Conservation (phyloP, 2,888 invertebrate species). For the Hymenopus coronatus region DNA sequence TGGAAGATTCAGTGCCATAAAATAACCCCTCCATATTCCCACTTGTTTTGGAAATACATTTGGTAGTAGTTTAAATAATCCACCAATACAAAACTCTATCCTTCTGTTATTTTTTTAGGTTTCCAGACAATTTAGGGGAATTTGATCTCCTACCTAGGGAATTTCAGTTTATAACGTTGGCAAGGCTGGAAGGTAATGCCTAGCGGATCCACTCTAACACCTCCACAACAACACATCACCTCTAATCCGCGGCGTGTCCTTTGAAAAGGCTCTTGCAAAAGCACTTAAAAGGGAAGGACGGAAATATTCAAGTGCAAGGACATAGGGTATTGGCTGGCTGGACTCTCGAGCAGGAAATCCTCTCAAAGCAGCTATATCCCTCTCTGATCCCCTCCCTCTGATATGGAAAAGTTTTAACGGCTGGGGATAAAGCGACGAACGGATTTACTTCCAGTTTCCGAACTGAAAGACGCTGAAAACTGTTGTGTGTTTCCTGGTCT, state of each 20-base stretch:
- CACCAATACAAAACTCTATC: too few species aligned
- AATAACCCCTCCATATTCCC: too few species aligned
- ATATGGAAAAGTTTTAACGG: background rate
- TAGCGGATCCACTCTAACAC: background rate
- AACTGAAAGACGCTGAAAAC: background rate
- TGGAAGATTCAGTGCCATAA: too few species aligned
- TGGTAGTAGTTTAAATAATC: too few species aligned
- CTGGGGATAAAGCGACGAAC: background rate
- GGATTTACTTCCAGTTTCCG: background rate
- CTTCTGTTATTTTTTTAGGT: background rate
- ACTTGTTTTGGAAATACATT: too few species aligned
- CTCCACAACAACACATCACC: background rate
- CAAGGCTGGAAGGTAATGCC: background rate
- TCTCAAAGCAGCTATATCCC: background rate
- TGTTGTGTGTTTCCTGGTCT: background rate
- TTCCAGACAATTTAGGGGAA: background rate
- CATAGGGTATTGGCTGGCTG: background rate
- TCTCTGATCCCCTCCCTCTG: background rate
- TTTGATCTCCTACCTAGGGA: background rate
- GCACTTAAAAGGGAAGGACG: background rate
- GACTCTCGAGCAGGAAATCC: background rate
- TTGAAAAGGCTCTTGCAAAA: background rate
- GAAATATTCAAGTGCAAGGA: background rate
- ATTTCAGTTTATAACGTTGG: background rate
- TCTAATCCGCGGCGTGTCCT: background rate